Percentiles rank a stretch among this genome's conserved stretches.
Conservation (phyloP, 2,888 invertebrate genomes). For the Pterobdella sp. region DNA sequence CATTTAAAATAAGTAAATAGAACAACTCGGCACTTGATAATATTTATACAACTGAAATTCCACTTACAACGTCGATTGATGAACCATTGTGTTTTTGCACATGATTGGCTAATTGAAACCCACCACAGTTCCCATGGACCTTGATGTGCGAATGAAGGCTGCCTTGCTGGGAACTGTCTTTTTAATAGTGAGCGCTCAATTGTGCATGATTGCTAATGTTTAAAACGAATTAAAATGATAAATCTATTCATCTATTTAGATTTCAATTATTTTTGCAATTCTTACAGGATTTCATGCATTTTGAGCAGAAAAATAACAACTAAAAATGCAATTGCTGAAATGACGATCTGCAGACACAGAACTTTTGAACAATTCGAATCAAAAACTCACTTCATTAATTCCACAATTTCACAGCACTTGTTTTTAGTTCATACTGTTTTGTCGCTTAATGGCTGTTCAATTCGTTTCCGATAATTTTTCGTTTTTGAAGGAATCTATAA, state of each 20-base stretch:
- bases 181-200: conserved; percentile 38
- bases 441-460: no score
- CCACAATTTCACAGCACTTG: no score
- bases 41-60: neutral
- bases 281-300: conserved; percentile 45
- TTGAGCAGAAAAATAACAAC: conserved; percentile 40
- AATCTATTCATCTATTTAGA: no score
- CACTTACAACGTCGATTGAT: neutral
- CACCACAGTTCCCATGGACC: conserved; percentile 36
- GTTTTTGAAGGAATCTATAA: no score
- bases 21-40: neutral
- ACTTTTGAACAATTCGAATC: no score
- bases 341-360: no score
- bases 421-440: no score
- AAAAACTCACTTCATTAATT: no score
- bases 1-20: neutral
- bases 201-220: no score
- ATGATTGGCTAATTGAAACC: neutral
- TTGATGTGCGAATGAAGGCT: conserved; percentile 37
- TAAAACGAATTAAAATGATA: no score
- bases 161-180: conserved; percentile 34
- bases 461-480: no score
- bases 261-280: neutral
- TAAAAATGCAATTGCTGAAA: no score
- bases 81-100: neutral